These are phyloP conservation scores for Dyspetes luteomarginatus DNA, from an alignment of 2,888 invertebrate species.

Conservation along the genomic window DNA sequence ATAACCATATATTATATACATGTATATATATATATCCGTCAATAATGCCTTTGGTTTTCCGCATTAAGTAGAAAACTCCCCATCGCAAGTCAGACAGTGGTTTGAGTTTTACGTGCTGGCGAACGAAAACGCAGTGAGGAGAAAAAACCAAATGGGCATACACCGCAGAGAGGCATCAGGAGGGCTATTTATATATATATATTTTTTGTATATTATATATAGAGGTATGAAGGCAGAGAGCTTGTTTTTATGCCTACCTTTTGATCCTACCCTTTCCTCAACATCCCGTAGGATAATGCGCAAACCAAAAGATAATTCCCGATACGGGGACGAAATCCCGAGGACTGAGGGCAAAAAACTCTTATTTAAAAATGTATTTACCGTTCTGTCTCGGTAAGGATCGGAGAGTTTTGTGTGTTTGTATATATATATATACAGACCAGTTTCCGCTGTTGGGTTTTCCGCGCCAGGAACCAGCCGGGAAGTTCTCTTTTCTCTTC, in stretches of 20 bases:
- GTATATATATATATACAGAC: background rate
- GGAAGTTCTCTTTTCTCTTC: background rate
- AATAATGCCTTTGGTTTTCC: conserved; percentile 72
- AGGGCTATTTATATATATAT: conserved; percentile 1
- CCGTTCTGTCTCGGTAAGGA: conserved; percentile 75
- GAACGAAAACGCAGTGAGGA: conserved; percentile 54
- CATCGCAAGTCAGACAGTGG: conserved; percentile 80
- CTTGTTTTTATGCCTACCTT: conserved; percentile 69
- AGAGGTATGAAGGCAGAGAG: conserved; percentile 48
- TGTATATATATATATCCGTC: conserved; percentile 22
- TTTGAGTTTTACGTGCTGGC: conserved; percentile 68
- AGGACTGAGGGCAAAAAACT: conserved; percentile 75
- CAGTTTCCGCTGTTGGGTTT: conserved; percentile 1
- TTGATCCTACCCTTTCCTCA: conserved; percentile 76
- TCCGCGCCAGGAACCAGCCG: background rate
- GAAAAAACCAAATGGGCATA: conserved; percentile 68
- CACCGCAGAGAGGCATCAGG: conserved; percentile 53
- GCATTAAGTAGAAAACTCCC: conserved; percentile 78
- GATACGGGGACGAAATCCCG: conserved; percentile 81
- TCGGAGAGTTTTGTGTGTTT: conserved; percentile 17
- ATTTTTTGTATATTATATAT: background rate
- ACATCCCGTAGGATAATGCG: conserved; percentile 80
- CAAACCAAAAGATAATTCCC: conserved; percentile 83
- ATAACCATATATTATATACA: background rate
- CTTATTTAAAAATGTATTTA: conserved; percentile 83